A percentile compares a stretch with the other conserved stretches of the same genome.
Evolutionary conservation across 2,797 vertebrate genomes (phyloP).

Genomic region (Sciurus vulgaris): DNA sequence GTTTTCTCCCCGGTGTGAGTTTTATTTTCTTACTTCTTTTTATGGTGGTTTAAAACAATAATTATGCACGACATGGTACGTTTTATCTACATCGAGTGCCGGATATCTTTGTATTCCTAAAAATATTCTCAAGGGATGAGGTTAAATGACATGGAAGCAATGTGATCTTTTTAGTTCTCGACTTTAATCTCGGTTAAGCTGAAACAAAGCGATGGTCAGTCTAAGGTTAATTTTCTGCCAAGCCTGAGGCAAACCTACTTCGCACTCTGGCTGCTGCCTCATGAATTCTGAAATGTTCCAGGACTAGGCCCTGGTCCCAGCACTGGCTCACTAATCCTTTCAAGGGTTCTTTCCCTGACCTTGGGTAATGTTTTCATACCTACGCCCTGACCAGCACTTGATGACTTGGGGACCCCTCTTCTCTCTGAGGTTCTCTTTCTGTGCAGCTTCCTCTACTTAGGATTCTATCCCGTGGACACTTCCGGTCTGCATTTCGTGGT

Average conservation of each 20-base stretch:
- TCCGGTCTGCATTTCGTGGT: not conserved
- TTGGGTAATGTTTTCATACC: not conserved
- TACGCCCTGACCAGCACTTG: not conserved
- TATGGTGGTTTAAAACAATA: not conserved
- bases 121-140: not conserved
- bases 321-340: not conserved
- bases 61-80: not conserved
- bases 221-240: not conserved
- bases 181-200: slow-evolving; percentile 2
- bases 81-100: not conserved
- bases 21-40: not conserved
- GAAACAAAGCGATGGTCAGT: not conserved
- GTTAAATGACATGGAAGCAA: not conserved
- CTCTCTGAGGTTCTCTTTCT: not conserved
- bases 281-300: not conserved
- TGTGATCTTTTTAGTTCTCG: not conserved
- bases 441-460: too few species aligned
- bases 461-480: not conserved
- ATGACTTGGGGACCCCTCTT: not conserved
- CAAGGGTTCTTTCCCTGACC: not conserved
- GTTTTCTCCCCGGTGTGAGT: not conserved
- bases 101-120: slow-evolving; percentile 2
- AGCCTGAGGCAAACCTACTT: not conserved
- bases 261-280: not conserved
- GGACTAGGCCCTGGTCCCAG: not conserved